Percentiles rank a stretch among this genome's conserved stretches.
phyloP scores from a whole-genome alignment of 2,797 vertebrate genomes.

The Siniperca undulata region DNA sequence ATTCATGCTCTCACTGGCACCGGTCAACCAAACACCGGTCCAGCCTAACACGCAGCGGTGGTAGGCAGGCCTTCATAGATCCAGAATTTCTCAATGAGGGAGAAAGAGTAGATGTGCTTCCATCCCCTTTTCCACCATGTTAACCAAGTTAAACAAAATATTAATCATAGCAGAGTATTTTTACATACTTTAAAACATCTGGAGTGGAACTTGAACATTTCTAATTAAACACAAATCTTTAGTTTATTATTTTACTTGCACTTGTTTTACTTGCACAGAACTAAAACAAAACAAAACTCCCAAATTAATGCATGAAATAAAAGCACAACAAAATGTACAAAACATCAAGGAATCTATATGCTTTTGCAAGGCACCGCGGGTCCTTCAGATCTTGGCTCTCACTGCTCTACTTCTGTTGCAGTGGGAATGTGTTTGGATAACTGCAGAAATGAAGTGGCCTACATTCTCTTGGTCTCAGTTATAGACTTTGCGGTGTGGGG shows the following conservation, averaged over 20 bases:
- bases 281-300: not conserved
- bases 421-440: conserved; percentile 66
- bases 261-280: not conserved
- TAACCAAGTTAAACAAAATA: no score
- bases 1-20: no score
- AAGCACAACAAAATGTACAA: conserved; percentile 26
- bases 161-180: no score
- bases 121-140: no score
- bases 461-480: conserved; percentile 47
- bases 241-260: not conserved
- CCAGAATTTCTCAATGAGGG: no score
- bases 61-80: no score
- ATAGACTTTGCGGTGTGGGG: conserved; percentile 21
- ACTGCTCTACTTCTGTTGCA: conserved; percentile 57
- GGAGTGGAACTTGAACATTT: no score
- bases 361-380: conserved; percentile 1
- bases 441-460: conserved; percentile 66
- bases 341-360: conserved; percentile 28
- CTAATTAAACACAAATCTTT: not conserved
- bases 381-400: conserved; percentile 63
- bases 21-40: no score
- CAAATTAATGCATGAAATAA: not conserved
- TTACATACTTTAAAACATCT: no score
- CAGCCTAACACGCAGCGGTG: no score
- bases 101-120: no score